Evolutionary conservation across 2,113 vertebrate species (phyloP).

Genomic region (Pantherophis guttatus): DNA sequence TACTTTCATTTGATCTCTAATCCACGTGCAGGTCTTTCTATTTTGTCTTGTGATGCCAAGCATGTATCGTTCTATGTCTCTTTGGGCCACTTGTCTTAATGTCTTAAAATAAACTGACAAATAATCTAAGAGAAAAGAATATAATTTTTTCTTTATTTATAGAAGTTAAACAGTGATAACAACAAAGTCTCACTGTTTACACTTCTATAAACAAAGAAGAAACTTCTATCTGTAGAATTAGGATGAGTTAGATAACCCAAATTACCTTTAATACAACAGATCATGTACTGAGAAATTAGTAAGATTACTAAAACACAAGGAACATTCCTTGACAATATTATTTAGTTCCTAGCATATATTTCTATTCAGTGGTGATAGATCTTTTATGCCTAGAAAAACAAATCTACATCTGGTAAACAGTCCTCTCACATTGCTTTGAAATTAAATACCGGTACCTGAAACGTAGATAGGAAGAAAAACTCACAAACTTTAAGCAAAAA

Average conservation of each 20-base stretch:
- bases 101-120: not conserved
- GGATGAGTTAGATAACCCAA: slow-evolving; percentile 1
- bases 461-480: not conserved
- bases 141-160: not conserved
- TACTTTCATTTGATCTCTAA: too few relatives aligned
- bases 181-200: not conserved
- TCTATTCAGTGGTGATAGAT: not conserved
- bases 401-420: not conserved
- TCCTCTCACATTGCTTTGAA: slow-evolving; percentile 19
- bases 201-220: not conserved
- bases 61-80: too few relatives aligned
- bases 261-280: not conserved
- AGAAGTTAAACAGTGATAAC: not conserved
- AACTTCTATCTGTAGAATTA: not conserved
- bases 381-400: not conserved
- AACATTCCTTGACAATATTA: not conserved
- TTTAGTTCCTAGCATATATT: slow-evolving; percentile 12
- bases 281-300: not conserved
- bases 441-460: not conserved
- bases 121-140: not conserved
- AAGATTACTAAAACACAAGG: not conserved
- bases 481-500: not conserved
- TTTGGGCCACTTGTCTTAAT: too few relatives aligned
- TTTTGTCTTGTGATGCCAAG: too few relatives aligned
- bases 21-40: too few relatives aligned